Conservation (phyloP, 2,888 invertebrate species). For the Eremobia ochroleuca region DNA sequence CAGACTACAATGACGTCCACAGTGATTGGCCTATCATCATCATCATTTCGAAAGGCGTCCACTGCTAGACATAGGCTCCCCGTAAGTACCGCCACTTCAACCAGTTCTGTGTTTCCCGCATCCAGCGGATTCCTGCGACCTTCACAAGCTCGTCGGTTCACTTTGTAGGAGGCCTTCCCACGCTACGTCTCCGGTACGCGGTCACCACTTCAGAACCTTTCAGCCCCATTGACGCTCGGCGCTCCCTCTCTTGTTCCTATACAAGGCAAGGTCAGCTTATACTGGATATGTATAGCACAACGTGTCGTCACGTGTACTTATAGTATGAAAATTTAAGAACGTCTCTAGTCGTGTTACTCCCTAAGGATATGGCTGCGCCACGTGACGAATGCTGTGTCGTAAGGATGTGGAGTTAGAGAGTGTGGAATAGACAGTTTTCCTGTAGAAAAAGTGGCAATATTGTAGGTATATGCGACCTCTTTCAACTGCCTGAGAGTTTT, state of each 20-base stretch:
- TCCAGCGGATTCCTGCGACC: background rate
- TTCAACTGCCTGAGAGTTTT: too few relatives aligned
- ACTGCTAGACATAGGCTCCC: background rate
- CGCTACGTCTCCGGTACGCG: background rate
- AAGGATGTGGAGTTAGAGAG: constrained; percentile 54
- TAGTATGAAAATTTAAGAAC: constrained; percentile 87
- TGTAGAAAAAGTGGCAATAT: background rate
- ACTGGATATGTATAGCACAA: constrained; percentile 10
- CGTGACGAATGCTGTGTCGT: constrained; percentile 81
- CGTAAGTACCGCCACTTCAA: background rate
- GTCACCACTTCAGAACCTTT: background rate
- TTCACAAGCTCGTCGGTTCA: background rate
- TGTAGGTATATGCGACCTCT: background rate
- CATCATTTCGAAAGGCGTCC: background rate
- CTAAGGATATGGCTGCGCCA: constrained; percentile 81
- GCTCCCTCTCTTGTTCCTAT: background rate
- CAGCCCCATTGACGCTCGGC: background rate
- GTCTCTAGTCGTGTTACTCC: constrained; percentile 78
- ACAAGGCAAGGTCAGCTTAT: background rate
- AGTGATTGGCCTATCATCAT: background rate
- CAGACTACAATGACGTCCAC: background rate
- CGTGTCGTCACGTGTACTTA: constrained; percentile 24
- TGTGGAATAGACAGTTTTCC: constrained; percentile 59
- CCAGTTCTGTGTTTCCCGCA: background rate
- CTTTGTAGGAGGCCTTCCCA: background rate